Conservation (phyloP, 2,113 vertebrate genomes). For the Triplophysa siluroides region DNA sequence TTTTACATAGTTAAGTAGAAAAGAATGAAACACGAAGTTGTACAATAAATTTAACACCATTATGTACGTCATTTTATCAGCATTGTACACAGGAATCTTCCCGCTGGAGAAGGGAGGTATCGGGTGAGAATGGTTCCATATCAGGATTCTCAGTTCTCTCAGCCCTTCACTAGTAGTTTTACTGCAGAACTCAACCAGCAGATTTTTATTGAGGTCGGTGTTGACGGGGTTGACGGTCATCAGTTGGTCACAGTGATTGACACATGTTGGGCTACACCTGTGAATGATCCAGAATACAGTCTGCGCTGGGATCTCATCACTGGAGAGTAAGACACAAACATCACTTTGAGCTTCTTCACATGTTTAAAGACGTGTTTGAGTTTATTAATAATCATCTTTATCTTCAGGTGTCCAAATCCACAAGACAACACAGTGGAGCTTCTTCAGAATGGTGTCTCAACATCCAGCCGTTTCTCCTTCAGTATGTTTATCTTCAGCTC, state of each 20-base stretch:
- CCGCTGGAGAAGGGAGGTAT: conserved; percentile 58
- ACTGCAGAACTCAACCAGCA: conserved; percentile 56
- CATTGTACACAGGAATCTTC: conserved; percentile 62
- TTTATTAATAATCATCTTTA: too few relatives aligned
- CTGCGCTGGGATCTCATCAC: conserved; percentile 67
- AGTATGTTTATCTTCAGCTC: conserved; percentile 65
- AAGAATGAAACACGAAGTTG: not conserved
- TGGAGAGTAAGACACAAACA: conserved; percentile 55
- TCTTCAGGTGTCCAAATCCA: conserved; percentile 67
- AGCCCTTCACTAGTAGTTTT: conserved; percentile 48
- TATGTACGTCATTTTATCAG: conserved; percentile 42
- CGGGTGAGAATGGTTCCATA: conserved; percentile 62
- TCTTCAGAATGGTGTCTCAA: conserved; percentile 64
- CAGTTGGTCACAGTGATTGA: conserved; percentile 64
- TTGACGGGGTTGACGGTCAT: conserved; percentile 61
- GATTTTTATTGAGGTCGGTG: conserved; percentile 61
- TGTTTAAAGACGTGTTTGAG: not conserved
- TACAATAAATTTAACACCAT: conserved; percentile 59
- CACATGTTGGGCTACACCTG: conserved; percentile 71
- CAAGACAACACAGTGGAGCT: conserved; percentile 62
- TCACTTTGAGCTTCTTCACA: not conserved
- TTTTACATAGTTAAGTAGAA: not conserved
- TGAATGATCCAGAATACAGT: conserved; percentile 39
- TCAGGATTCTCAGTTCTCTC: conserved; percentile 58
- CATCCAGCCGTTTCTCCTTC: conserved; percentile 69